phyloP scores from a whole-genome alignment of 2,113 vertebrate genomes.

The Oostethus manadensis region DNA sequence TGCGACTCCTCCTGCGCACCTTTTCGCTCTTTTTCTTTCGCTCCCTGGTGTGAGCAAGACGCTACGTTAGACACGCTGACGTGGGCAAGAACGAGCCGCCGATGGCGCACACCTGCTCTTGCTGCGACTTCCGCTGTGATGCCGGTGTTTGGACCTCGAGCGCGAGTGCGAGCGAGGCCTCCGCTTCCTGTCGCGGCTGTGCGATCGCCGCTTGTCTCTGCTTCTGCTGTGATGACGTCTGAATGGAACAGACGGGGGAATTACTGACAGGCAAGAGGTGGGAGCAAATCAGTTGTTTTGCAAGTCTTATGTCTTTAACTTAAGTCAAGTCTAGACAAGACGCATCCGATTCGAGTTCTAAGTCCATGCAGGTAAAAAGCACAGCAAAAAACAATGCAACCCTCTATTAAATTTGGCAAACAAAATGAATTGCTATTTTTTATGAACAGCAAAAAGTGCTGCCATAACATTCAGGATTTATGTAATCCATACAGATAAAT shows the following conservation, averaged over 20 bases:
- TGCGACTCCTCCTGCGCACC: conserved; percentile 83
- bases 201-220: conserved; percentile 83
- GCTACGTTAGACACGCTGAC: not conserved
- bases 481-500: too few species aligned
- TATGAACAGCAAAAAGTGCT: too few species aligned
- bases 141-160: conserved; percentile 86
- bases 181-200: conserved; percentile 83
- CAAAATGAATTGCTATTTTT: too few species aligned
- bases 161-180: conserved; percentile 82
- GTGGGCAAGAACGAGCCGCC: not conserved
- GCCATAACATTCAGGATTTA: too few species aligned
- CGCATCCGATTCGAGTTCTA: too few species aligned
- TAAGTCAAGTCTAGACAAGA: too few species aligned
- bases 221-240: conserved; percentile 90
- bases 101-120: conserved; percentile 81
- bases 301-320: too few species aligned
- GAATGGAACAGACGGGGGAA: conserved; percentile 25
- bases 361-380: too few species aligned
- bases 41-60: conserved; percentile 73
- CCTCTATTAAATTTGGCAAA: too few species aligned
- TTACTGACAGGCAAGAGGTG: not conserved
- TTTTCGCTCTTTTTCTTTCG: conserved; percentile 88
- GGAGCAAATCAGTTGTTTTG: too few species aligned
- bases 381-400: too few species aligned
- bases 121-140: conserved; percentile 86